phyloP scores from a whole-genome alignment of 2,113 vertebrate species.

The Mormyrus lacerda region DNA sequence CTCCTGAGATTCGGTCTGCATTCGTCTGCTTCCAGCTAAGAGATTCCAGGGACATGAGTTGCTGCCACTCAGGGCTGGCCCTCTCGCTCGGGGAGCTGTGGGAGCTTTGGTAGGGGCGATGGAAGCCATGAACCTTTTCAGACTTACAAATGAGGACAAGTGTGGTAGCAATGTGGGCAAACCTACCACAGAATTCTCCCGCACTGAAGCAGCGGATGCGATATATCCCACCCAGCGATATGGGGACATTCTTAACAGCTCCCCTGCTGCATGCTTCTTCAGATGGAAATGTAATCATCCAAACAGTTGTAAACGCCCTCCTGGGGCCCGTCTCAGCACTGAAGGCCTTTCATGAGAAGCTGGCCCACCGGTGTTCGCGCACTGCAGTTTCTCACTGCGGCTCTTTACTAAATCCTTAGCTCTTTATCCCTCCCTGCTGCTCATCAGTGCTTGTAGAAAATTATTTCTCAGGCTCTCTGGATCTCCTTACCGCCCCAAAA shows the following conservation, averaged over 20 bases:
- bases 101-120: background rate
- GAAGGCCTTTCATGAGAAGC: slow-evolving; percentile 21
- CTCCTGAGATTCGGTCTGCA: background rate
- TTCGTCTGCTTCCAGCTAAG: background rate
- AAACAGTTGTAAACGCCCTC: slow-evolving; percentile 35
- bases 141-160: background rate
- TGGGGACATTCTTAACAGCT: slow-evolving; percentile 16
- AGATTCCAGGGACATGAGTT: background rate
- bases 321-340: slow-evolving; percentile 15
- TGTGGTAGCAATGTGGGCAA: background rate
- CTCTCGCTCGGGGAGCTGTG: background rate
- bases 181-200: background rate
- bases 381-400: background rate
- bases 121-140: background rate
- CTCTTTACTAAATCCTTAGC: background rate
- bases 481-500: background rate
- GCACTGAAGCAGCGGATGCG: background rate
- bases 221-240: background rate
- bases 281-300: slow-evolving; percentile 18
- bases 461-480: background rate
- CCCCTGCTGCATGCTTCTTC: slow-evolving; percentile 24
- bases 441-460: background rate
- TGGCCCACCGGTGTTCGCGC: background rate
- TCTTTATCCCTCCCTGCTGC: slow-evolving; percentile 10
- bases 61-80: background rate